A percentile compares a stretch with the other conserved stretches of the same genome.
phyloP scores from a whole-genome alignment of 2,888 invertebrate species.

The Camptogramma bilineatum region DNA sequence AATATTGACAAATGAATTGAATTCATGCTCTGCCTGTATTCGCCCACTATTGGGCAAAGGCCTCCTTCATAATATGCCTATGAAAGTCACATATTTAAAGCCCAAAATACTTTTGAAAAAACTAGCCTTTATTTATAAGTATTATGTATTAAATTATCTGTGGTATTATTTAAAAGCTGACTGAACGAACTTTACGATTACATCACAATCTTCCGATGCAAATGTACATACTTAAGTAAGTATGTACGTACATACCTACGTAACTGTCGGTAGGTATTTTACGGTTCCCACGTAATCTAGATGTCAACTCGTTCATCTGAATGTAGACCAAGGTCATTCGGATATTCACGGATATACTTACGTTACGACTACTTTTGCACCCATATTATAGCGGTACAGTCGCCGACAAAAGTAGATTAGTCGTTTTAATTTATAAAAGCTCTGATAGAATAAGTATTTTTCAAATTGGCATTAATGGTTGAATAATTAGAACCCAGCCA shows the following conservation, averaged over 20 bases:
- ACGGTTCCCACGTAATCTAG: constrained; percentile 40
- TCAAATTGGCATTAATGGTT: too few species aligned
- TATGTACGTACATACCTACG: constrained; percentile 3
- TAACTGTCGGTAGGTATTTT: constrained; percentile 34
- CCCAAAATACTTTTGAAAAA: too few species aligned
- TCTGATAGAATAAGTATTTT: background rate
- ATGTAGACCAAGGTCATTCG: constrained; percentile 45
- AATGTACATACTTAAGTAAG: background rate
- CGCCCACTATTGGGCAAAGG: too few species aligned
- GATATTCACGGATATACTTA: constrained; percentile 21
- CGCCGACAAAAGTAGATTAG: background rate
- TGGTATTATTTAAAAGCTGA: background rate
- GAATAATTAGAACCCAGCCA: too few species aligned
- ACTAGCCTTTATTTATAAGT: too few species aligned
- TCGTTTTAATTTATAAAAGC: background rate
- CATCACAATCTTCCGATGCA: constrained; percentile 9
- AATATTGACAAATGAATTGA: too few species aligned
- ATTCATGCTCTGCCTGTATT: too few species aligned
- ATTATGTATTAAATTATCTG: too few species aligned
- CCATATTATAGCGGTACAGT: background rate
- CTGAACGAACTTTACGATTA: constrained; percentile 4
- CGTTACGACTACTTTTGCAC: background rate
- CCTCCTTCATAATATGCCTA: too few species aligned
- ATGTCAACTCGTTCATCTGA: constrained; percentile 44
- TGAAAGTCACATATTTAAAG: too few species aligned